phyloP scores from a whole-genome alignment of 2,797 vertebrate genomes.

The Alcedo quadribrachys region DNA sequence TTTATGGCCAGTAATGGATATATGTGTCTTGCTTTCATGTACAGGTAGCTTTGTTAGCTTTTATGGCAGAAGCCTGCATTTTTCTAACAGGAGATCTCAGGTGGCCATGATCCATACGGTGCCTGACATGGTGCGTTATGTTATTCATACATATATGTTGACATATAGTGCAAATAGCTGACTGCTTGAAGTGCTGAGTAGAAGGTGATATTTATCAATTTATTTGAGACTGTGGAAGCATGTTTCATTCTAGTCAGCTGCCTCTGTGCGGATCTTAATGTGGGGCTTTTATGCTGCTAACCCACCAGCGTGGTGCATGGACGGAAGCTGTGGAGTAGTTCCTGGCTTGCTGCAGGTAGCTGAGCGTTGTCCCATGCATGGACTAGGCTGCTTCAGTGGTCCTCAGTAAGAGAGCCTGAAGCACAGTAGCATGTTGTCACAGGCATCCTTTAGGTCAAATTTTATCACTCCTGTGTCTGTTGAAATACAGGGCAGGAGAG shows the following conservation, averaged over 20 bases:
- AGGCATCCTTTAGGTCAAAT: not conserved
- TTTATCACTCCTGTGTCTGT: not conserved
- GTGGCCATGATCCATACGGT: not conserved
- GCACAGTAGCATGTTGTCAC: not conserved
- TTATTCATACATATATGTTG: not conserved
- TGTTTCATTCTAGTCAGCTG: not conserved
- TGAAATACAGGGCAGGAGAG: not conserved
- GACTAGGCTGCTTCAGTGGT: not conserved
- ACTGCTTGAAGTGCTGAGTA: not conserved
- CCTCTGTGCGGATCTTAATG: not conserved
- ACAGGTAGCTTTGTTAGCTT: not conserved
- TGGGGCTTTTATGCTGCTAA: not conserved
- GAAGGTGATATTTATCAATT: not conserved
- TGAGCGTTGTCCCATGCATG: not conserved
- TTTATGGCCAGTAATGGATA: not conserved
- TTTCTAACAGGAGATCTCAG: not conserved
- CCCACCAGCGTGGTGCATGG: accelerated
- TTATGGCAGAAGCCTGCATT: not conserved
- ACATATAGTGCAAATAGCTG: not conserved
- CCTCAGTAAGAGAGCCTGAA: not conserved
- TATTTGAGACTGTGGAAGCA: not conserved
- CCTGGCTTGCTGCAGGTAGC: not conserved
- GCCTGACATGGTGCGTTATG: not conserved
- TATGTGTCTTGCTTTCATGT: not conserved
- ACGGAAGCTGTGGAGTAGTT: not conserved